Base-by-base conservation (phyloP, 2,888 invertebrate species). In the Epiblema foenella region DNA sequence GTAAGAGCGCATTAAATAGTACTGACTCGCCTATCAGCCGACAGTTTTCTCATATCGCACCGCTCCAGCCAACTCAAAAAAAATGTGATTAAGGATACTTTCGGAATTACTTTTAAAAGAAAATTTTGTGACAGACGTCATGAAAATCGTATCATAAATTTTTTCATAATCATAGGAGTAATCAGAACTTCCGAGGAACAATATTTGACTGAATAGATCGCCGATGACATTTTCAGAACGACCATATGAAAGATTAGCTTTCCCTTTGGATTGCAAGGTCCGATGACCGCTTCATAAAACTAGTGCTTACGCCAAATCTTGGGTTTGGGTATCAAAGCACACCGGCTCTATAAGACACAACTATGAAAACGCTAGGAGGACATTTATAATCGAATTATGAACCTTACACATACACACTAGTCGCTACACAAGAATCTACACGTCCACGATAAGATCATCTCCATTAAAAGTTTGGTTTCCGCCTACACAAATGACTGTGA, bases 391-490 rank as follows among this genome's bases (percentile, higher is more conserved):
- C 15, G 4, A 15, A 15, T 42, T 42, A 42, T 42, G 42, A 42
- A 42, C 5, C 24, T 24, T n/a, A n/a, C n/a, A n/a, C n/a, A n/a
- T n/a, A 4, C 24, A 24, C 24, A 33, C 33, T 33, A 33, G 33
- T 39, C n/a, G n/a, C 2, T 42, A 42, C 4, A 42, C 15, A 42
- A 42, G 4, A 15, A 42, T 11, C 5, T n/a, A 42, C 15, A 5
- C n/a, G 11, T 42, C 15, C 1, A 46, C 7, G 46, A 46, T 46
- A 46, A 46, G n/a, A 46, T n/a, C 39, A 12, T 12, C 10, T 12
- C 39, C 46, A 46, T 46, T 46, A 46, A 46, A 46, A n/a, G 46
- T 46, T n/a, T 46, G n/a, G n/a, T n/a, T 46, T n/a, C 46, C 46
- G n/a, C 46, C 46, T n/a, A 46, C 46, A 46, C 46, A 46, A 1